Evolutionary conservation across 92 coral and sea anemone genomes (phyloP).

Genomic region (Umimayanthus chanpuru): DNA sequence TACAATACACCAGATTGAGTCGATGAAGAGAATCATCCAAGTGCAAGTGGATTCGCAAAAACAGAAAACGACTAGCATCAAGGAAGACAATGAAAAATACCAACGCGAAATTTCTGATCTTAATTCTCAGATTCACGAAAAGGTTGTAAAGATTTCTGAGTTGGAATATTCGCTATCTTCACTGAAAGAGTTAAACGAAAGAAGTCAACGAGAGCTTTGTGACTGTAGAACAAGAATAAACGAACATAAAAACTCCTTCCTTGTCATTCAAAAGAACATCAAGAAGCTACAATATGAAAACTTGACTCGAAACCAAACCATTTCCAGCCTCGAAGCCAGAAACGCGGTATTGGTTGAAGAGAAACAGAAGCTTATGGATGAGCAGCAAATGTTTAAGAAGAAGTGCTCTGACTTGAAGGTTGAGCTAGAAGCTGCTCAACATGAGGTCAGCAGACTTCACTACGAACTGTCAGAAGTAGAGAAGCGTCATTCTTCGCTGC

Average conservation of each 20-base stretch:
- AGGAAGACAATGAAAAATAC: slow-evolving; percentile 19
- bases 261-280: slow-evolving; percentile 4
- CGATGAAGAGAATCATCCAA: background rate
- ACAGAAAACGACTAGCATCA: background rate
- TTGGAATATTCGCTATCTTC: slow-evolving; percentile 5
- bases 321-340: slow-evolving; percentile 12
- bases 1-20: background rate
- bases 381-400: slow-evolving; percentile 11
- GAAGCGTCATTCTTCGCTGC: background rate
- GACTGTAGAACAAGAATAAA: slow-evolving; percentile 4
- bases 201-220: background rate
- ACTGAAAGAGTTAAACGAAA: background rate
- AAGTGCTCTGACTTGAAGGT: slow-evolving; percentile 11
- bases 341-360: slow-evolving; percentile 1
- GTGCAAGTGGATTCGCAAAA: slow-evolving; percentile 21
- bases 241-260: background rate
- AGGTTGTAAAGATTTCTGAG: background rate
- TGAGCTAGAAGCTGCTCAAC: slow-evolving; percentile 10
- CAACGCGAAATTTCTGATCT: slow-evolving; percentile 17
- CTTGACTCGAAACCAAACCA: background rate
- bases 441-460: slow-evolving; percentile 24
- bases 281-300: slow-evolving; percentile 1
- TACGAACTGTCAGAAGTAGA: slow-evolving; percentile 14
- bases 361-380: background rate
- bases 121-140: slow-evolving; percentile 26